These are phyloP conservation scores for Acanthosepion lycidas DNA, from an alignment of 2,888 invertebrate species.

Conservation along the genomic window DNA sequence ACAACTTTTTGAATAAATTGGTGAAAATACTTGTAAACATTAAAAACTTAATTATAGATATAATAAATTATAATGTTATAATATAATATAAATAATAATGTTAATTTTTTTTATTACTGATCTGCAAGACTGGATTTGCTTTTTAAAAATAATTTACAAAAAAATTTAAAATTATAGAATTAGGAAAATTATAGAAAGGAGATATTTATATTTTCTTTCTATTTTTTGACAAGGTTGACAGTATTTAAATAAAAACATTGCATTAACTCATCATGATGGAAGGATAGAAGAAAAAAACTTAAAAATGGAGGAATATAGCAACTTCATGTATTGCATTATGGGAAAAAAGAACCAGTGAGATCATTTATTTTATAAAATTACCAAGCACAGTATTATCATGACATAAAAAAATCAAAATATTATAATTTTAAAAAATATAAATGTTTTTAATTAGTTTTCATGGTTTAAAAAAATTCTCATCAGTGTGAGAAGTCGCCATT, in stretches of 20 bases:
- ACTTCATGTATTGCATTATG: constrained; percentile 16
- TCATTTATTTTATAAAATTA: background rate
- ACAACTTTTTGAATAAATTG: too few species aligned
- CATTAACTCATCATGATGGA: background rate
- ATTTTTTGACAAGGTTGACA: background rate
- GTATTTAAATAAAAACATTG: background rate
- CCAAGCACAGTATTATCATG: background rate
- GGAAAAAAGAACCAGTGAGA: background rate
- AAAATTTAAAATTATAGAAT: background rate
- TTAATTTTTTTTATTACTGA: background rate
- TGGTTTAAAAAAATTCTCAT: background rate
- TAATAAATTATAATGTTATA: background rate
- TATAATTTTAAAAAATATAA: background rate
- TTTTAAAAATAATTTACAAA: background rate
- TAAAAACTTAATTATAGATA: background rate
- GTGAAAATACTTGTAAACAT: too few species aligned
- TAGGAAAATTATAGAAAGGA: too few species aligned
- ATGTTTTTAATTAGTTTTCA: background rate
- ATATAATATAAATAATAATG: background rate
- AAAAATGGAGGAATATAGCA: background rate
- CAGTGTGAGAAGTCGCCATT: background rate
- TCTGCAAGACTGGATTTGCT: background rate
- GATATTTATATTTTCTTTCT: background rate
- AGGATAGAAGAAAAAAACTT: background rate
- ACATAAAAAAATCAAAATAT: background rate